Base-by-base conservation (phyloP, 2,888 invertebrate species). In the Ectemnius cavifrons region DNA sequence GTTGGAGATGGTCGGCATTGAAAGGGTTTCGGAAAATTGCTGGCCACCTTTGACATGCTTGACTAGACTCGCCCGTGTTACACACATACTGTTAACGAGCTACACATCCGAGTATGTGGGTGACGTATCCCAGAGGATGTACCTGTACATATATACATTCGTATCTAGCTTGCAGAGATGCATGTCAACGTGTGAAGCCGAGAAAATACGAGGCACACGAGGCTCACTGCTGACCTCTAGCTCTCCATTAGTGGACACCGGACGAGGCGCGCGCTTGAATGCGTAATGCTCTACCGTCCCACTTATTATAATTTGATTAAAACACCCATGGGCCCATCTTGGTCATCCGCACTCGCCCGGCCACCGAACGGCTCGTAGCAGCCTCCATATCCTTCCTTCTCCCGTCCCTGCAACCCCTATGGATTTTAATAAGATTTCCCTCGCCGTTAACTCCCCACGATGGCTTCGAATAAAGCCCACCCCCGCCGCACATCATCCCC, bases 261-360 rank as follows among this genome's bases (percentile, higher is more conserved):
- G 2, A 8, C 16, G 52, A 23, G 23, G 23, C 63, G 73, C 82
- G 64, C 79, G 75, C 78, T 68, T 73, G 80, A 83, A 74, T 75
- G 77, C 78, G 79, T 79, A 83, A 85, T 80, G 83, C 77, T 66
- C 75, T 74, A 67, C 77, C 81, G 78, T 82, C 74, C 81, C 82
- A 81, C 82, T 87, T 86, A 86, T 85, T 81, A 83, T 82, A 86
- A 86, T 85, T 85, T 81, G 79, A 86, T 85, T 84, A 83, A 82
- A 83, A 81, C 78, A 68, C 71, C 75, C 69, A 58, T 63, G 66
- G 18, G 63, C 69, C 76, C 75, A 68, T 67, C 78, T 76, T 71
- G 74, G 76, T 73, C 69, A 74, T 73, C 60, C 79, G 70, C 67
- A 59, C 67, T 68, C 65, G 57, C 61, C 71, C 8, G 8, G 37